A percentile compares a stretch with the other conserved stretches of the same genome.
Conservation (phyloP, 2,797 vertebrate species). For the Columba guinea region DNA sequence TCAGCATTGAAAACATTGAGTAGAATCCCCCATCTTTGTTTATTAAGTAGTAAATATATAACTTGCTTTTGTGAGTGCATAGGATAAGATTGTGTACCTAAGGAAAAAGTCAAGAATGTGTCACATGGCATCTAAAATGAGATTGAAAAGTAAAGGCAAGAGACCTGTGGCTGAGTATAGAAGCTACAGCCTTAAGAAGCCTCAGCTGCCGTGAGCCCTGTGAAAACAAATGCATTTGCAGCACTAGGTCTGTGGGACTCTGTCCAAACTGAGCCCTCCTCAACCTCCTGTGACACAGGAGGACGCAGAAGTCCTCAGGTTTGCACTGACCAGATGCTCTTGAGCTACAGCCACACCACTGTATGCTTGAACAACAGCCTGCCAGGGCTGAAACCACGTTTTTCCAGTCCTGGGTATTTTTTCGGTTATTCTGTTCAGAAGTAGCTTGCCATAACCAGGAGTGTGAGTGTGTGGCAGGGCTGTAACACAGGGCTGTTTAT, state of each 20-base stretch:
- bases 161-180: not conserved
- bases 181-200: not conserved
- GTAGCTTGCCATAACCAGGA: accelerated
- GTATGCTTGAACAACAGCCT: not conserved
- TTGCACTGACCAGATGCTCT: not conserved
- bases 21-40: not conserved
- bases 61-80: not conserved
- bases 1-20: not conserved
- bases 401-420: not conserved
- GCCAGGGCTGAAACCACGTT: not conserved
- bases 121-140: not conserved
- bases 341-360: not conserved
- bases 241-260: not conserved
- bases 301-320: not conserved
- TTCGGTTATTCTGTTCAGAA: not conserved
- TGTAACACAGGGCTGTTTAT: not conserved
- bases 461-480: not conserved
- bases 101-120: not conserved
- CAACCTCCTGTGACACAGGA: accelerated
- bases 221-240: not conserved
- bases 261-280: not conserved
- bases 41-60: not conserved
- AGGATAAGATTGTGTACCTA: not conserved
- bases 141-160: not conserved
- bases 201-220: not conserved